phyloP scores from a whole-genome alignment of 2,797 vertebrate species.

The Poecilia picta region DNA sequence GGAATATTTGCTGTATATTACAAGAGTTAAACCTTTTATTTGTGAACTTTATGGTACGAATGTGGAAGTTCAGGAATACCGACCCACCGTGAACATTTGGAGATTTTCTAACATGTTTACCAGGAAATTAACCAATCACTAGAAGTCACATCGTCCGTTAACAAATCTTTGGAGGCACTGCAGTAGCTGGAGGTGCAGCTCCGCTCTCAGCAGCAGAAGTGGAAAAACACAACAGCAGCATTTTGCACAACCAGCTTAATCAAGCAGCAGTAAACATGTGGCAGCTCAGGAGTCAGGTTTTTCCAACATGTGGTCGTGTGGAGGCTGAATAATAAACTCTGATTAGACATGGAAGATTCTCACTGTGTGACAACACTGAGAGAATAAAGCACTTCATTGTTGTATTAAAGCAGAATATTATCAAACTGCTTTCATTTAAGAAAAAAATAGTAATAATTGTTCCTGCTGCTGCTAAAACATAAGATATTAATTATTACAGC shows the following conservation, averaged over 20 bases:
- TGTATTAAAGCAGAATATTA: not conserved
- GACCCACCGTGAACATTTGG: not conserved
- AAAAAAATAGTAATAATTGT: not conserved
- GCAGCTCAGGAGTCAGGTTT: not conserved
- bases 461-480: not conserved
- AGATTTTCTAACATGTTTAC: not conserved
- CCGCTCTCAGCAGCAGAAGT: not conserved
- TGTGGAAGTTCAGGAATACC: not conserved
- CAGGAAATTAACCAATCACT: not conserved
- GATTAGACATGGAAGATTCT: not conserved
- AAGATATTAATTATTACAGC: not conserved
- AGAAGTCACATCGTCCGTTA: not conserved
- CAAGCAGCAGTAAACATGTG: not conserved
- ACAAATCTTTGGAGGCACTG: not conserved
- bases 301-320: not conserved
- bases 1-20: not conserved
- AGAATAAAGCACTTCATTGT: not conserved
- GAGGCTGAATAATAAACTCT: not conserved
- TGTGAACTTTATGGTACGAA: not conserved
- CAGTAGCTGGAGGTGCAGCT: not conserved
- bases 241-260: conserved; percentile 1
- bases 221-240: not conserved
- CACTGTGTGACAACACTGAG: not conserved
- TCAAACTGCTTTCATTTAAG: not conserved
- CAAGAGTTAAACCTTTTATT: not conserved